phyloP scores from a whole-genome alignment of 2,113 vertebrate species.

The Turnix velox region DNA sequence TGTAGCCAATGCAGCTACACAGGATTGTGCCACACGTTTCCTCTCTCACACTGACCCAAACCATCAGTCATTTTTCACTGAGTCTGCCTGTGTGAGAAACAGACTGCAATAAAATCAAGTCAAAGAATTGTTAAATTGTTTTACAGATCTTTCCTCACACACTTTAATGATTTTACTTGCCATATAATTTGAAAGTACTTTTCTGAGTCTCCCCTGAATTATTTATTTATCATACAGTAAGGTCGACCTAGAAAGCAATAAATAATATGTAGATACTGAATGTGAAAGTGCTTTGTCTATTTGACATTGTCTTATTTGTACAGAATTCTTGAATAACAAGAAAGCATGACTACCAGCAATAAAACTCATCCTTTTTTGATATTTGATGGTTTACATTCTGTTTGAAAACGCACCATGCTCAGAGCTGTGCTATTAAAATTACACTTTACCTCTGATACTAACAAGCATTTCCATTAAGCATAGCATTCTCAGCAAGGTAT shows the following conservation, averaged over 20 bases:
- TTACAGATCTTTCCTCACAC: background rate
- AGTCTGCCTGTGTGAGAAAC: rapidly evolving
- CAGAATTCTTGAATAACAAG: background rate
- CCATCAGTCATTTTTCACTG: background rate
- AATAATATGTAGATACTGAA: background rate
- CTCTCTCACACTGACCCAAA: background rate
- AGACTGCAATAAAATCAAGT: background rate
- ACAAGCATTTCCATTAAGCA: slow-evolving; percentile 26
- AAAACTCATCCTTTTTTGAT: background rate
- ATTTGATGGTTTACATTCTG: background rate
- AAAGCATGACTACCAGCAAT: background rate
- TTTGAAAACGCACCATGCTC: background rate
- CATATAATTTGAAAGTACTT: background rate
- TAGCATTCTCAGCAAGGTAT: background rate
- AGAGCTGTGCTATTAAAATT: background rate
- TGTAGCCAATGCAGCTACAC: background rate
- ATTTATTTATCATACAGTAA: background rate
- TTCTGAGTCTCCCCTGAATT: background rate
- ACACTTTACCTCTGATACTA: slow-evolving; percentile 1
- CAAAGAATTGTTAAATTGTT: background rate
- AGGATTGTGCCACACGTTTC: background rate
- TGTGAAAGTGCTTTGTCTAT: background rate
- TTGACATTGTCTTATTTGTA: background rate
- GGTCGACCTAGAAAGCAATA: background rate
- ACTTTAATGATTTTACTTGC: background rate